A percentile compares a stretch with the other conserved stretches of the same genome.
These are phyloP conservation scores for Carapus acus DNA, from an alignment of 2,797 vertebrate species.

Conservation along the genomic window DNA sequence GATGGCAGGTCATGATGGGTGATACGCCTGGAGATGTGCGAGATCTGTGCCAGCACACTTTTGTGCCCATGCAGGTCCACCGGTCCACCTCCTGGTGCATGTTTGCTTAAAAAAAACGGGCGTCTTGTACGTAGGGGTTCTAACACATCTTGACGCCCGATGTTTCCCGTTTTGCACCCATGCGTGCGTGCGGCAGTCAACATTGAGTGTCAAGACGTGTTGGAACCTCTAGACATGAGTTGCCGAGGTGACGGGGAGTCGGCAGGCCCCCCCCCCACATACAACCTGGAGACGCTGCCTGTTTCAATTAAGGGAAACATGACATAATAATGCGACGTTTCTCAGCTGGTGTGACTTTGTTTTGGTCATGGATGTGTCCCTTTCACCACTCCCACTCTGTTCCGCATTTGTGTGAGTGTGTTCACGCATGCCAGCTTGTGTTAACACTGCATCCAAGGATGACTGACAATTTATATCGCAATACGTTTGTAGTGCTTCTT, in stretches of 20 bases:
- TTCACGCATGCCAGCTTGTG: neutral
- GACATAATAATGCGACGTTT: conserved; percentile 26
- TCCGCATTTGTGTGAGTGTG: conserved; percentile 4
- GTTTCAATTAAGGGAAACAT: conserved; percentile 31
- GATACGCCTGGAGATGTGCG: conserved; percentile 36
- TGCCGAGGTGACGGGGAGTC: conserved; percentile 32
- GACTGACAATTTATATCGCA: conserved; percentile 35
- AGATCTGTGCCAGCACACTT: neutral
- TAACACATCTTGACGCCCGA: too few species aligned
- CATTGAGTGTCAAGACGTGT: too few species aligned
- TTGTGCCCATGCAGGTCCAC: too few species aligned
- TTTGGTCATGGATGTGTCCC: conserved; percentile 8
- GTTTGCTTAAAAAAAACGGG: too few species aligned
- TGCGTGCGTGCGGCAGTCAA: too few species aligned
- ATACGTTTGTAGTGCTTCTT: conserved; percentile 18
- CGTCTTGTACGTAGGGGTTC: too few species aligned
- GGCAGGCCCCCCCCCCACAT: conserved; percentile 20
- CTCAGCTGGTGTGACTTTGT: conserved; percentile 25
- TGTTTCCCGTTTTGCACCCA: too few species aligned
- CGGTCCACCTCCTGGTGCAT: too few species aligned
- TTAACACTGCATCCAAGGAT: conserved; percentile 33
- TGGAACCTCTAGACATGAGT: too few species aligned
- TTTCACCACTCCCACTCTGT: conserved; percentile 21
- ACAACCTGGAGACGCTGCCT: conserved; percentile 32
- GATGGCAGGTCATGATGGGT: conserved; percentile 54